phyloP scores from a whole-genome alignment of 1,140 invertebrate genomes.

The Phenacoccus solenopsis region DNA sequence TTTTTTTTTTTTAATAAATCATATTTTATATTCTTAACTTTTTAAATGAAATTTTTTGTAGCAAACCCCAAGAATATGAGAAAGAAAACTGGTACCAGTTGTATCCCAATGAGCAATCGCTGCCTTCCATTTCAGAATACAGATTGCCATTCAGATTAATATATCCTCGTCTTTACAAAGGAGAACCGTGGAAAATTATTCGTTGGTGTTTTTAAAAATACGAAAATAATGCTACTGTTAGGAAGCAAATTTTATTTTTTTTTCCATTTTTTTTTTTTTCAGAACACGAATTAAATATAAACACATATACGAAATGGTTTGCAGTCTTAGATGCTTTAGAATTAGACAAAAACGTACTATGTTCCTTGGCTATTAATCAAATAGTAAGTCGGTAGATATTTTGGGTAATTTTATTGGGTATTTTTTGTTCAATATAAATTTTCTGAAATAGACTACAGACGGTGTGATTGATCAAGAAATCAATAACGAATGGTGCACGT shows the following conservation, averaged over 20 bases:
- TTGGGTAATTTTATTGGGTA: not conserved
- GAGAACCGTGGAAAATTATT: conserved; percentile 23
- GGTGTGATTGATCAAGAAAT: not conserved
- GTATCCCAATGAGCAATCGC: conserved; percentile 29
- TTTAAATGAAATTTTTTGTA: conserved; percentile 22
- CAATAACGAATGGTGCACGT: conserved; percentile 24
- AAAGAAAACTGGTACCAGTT: conserved; percentile 32
- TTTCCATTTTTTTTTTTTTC: conserved; percentile 18
- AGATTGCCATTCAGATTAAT: conserved; percentile 32
- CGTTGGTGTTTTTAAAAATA: not conserved
- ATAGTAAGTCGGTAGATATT: conserved; percentile 25
- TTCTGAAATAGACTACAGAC: conserved; percentile 14
- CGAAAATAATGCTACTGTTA: too few species aligned
- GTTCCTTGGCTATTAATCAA: conserved; percentile 33
- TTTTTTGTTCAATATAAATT: not conserved
- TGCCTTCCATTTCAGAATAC: conserved; percentile 35
- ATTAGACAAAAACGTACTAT: conserved; percentile 34
- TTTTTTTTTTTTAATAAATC: too few species aligned
- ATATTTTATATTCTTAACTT: conserved; percentile 9
- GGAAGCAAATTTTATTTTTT: not conserved
- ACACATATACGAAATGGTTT: conserved; percentile 36
- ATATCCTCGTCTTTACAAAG: conserved; percentile 18
- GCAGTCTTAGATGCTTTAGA: conserved; percentile 32
- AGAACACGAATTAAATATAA: conserved; percentile 35
- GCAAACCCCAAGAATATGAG: conserved; percentile 31